Base-by-base conservation (phyloP, 2,888 invertebrate species). In the Anthrax anthrax region DNA sequence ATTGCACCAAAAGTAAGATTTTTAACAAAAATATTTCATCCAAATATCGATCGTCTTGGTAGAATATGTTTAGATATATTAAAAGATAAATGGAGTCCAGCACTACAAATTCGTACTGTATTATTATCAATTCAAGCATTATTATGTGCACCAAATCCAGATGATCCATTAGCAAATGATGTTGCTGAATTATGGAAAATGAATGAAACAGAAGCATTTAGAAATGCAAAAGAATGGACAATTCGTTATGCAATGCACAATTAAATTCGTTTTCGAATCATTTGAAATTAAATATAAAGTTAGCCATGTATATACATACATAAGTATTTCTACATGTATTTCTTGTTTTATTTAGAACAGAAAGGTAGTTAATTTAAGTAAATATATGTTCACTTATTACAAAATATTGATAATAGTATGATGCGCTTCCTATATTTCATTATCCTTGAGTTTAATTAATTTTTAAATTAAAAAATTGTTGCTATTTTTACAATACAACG, bases 1-100 rank as follows among this genome's bases (percentile, higher is more conserved):
- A 90, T 94, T 55, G 95, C 96, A 57, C 96, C 96, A 56, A 96
- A 95, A 84, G 95, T 96, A 72, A 83, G 94, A 68, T 97, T 97
- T 77, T 90, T 95, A 72, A 95, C 96, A 54, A 95, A 94, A 79
- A 96, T 97, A 72, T 97, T 96, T 74, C 97, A 97, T 75, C 97
- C 97, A 60, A 97, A 97, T 72, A 96, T 97, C 70, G 96, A 97
- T 75, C 89, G 94, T 76, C 78, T 96, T 57, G 96, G 96, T 52
- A 81, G 96, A 72, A 96, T 97, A 75, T 97, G 97, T 69, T 73
- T 97, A 71, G 96, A 97, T 71, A 96, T 97, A 68, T 72, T 97
- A 61, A 96, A 97, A 78, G 86, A 86, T 62, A 84, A 85, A 67
- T 97, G 97, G 97, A 94, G 94, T 68, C 96, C 97, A 44, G 96